Percentiles rank a stretch among this genome's conserved stretches.
Evolutionary conservation across 2,797 vertebrate species (phyloP).

Genomic region (Halcyon leucocephala): DNA sequence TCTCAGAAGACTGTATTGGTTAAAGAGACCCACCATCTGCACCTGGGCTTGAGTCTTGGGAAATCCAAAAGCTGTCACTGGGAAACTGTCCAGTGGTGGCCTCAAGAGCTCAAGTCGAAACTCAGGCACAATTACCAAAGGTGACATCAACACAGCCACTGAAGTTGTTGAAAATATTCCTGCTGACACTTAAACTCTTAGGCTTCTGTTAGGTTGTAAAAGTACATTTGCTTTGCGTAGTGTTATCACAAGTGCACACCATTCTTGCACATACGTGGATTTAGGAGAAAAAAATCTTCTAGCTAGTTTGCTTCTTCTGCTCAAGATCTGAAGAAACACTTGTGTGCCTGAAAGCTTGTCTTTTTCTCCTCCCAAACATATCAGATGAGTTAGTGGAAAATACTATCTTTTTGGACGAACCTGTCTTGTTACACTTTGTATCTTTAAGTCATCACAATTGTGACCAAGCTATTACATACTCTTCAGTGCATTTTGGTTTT

Average conservation of each 20-base stretch:
- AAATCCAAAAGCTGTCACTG: background rate
- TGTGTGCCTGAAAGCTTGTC: background rate
- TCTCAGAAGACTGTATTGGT: background rate
- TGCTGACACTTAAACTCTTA: background rate
- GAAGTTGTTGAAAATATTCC: background rate
- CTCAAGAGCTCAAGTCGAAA: background rate
- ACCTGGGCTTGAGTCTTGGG: background rate
- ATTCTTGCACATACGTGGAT: background rate
- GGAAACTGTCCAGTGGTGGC: background rate
- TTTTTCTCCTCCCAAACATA: background rate
- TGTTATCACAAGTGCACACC: background rate
- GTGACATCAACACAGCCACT: background rate
- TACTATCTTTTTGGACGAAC: background rate
- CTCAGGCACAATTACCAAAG: background rate
- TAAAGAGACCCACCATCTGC: background rate
- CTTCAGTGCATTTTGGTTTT: background rate
- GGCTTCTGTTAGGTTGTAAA: background rate
- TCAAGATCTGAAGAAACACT: background rate
- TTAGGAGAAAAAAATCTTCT: background rate
- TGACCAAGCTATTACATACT: background rate
- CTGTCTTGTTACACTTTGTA: background rate
- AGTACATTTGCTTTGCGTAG: background rate
- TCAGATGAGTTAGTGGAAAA: background rate
- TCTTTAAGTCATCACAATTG: background rate
- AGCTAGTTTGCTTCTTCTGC: background rate